Evolutionary conservation across 2,888 invertebrate species (phyloP).

Genomic region (Tricholauxania praeusta): DNA sequence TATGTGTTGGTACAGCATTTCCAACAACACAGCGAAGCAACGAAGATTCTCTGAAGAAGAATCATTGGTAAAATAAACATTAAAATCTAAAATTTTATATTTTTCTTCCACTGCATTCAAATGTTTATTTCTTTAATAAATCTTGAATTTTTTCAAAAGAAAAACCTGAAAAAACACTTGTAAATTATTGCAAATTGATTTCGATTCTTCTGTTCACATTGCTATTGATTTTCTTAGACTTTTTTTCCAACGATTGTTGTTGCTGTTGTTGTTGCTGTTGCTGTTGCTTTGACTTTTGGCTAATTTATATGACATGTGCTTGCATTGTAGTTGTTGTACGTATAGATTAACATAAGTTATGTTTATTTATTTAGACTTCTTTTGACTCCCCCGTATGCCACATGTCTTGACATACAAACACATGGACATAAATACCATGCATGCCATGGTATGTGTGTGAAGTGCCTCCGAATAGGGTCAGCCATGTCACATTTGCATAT

Average conservation of each 20-base stretch:
- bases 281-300: neutral
- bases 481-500: neutral
- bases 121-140: slow-evolving; percentile 13
- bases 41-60: neutral
- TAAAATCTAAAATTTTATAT: too few species aligned
- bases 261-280: slow-evolving; percentile 10
- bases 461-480: slow-evolving; percentile 3
- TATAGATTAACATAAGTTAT: too few species aligned
- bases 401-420: too few species aligned
- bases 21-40: slow-evolving; percentile 41
- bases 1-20: slow-evolving; percentile 3
- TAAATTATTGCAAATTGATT: slow-evolving; percentile 32
- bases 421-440: neutral
- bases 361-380: too few species aligned
- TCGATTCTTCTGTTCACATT: neutral
- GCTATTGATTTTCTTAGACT: neutral
- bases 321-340: too few species aligned
- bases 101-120: neutral
- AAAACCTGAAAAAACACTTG: neutral
- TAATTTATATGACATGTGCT: neutral
- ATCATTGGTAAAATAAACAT: neutral
- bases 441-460: too few species aligned
- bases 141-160: neutral
- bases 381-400: too few species aligned
- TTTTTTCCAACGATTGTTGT: neutral